Evolutionary conservation across 2,797 vertebrate genomes (phyloP).

Genomic region (Premnoplex brunnescens): DNA sequence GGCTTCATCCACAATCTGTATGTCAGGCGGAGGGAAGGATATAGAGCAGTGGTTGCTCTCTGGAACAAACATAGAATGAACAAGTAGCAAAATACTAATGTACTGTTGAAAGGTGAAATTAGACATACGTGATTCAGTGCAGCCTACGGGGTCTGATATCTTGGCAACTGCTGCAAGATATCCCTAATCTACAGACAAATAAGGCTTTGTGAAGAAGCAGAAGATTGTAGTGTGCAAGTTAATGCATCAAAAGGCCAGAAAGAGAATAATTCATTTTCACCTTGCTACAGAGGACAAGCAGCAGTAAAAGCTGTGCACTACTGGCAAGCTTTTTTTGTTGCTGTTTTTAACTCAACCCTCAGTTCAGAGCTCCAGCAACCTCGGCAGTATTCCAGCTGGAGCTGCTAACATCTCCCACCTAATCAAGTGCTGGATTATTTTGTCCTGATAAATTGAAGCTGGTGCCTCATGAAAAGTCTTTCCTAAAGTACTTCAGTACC

Average conservation of each 20-base stretch:
- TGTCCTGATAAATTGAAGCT: slow-evolving; percentile 84
- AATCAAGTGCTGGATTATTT: slow-evolving; percentile 83
- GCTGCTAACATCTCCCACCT: slow-evolving; percentile 78
- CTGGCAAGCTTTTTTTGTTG: slow-evolving; percentile 65
- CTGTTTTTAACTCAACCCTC: slow-evolving; percentile 51
- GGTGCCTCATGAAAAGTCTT: slow-evolving; percentile 77
- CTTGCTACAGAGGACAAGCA: slow-evolving; percentile 78
- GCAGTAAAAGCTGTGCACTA: slow-evolving; percentile 76
- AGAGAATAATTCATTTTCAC: slow-evolving; percentile 74
- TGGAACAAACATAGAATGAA: slow-evolving; percentile 2
- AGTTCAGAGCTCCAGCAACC: slow-evolving; percentile 56
- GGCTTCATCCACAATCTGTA: neutral
- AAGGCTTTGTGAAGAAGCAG: slow-evolving; percentile 37
- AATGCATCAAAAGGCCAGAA: slow-evolving; percentile 16
- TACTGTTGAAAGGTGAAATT: slow-evolving; percentile 28
- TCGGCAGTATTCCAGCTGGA: slow-evolving; percentile 39
- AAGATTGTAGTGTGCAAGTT: slow-evolving; percentile 22
- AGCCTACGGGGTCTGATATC: neutral
- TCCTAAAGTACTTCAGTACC: slow-evolving; percentile 64
- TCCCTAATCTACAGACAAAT: slow-evolving; percentile 33
- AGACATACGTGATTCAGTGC: neutral
- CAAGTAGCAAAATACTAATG: neutral
- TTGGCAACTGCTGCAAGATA: slow-evolving; percentile 13
- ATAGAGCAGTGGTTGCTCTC: neutral
- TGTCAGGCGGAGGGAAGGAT: neutral